Evolutionary conservation across 2,888 invertebrate species (phyloP).

Genomic region (Microctonus aethiopoides): DNA sequence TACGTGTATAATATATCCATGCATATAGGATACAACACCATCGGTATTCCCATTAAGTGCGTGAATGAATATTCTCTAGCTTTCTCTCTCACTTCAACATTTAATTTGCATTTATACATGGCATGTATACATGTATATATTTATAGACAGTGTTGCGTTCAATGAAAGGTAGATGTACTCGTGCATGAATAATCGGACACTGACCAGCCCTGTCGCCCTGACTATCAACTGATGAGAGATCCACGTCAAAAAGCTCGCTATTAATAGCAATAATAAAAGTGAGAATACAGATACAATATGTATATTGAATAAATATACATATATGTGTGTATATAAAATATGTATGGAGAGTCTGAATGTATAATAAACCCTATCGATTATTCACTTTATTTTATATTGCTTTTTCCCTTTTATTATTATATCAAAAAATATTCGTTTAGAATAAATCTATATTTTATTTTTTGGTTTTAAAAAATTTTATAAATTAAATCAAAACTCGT

Average conservation of each 20-base stretch:
- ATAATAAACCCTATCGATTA: too few species aligned
- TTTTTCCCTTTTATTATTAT: too few species aligned
- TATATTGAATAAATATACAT: too few species aligned
- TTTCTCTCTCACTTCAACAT: neutral
- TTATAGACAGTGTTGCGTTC: neutral
- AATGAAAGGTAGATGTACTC: neutral
- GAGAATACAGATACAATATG: neutral
- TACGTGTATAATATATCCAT: too few species aligned
- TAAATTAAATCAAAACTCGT: too few species aligned
- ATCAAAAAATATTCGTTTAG: too few species aligned
- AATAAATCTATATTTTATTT: too few species aligned
- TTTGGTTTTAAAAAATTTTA: too few species aligned
- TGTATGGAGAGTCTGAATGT: too few species aligned
- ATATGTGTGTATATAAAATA: too few species aligned
- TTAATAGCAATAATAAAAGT: neutral
- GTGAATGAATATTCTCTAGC: neutral
- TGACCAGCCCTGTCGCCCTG: neutral
- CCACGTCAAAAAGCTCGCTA: neutral
- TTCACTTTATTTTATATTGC: too few species aligned
- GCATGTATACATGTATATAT: neutral
- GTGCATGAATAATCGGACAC: neutral
- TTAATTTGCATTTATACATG: neutral
- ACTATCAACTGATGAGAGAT: neutral
- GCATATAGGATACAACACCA: too few species aligned
- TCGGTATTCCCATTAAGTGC: slow-evolving; percentile 7